phyloP scores from a whole-genome alignment of 2,113 vertebrate species.

The Struthio camelus region DNA sequence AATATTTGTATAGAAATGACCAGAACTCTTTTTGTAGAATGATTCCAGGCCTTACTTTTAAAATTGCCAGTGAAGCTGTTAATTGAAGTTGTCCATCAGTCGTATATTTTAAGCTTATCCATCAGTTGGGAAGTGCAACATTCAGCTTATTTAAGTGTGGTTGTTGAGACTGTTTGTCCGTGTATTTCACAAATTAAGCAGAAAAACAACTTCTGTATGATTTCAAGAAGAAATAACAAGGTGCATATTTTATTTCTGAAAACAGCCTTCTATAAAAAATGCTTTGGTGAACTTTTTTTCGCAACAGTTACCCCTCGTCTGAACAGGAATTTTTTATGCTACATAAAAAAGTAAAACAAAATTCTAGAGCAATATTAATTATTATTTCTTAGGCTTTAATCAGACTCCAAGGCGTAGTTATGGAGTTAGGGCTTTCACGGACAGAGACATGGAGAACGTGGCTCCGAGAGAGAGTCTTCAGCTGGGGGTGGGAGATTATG shows the following conservation, averaged over 20 bases:
- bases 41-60: not conserved
- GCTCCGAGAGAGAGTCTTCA: not conserved
- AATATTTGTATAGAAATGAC: not conserved
- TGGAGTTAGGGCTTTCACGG: not conserved
- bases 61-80: not conserved
- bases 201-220: not conserved
- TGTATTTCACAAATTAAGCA: not conserved
- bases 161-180: not conserved
- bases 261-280: not conserved
- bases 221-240: not conserved
- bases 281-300: not conserved
- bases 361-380: not conserved
- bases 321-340: not conserved
- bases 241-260: not conserved
- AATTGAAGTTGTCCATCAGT: not conserved
- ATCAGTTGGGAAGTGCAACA: not conserved
- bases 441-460: not conserved
- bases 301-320: not conserved
- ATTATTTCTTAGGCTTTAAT: not conserved
- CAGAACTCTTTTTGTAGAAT: not conserved
- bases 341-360: not conserved
- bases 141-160: not conserved
- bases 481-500: constrained; percentile 8
- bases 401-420: not conserved
- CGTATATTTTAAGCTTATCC: not conserved